These are phyloP conservation scores for Hydrolagus affinis DNA, from an alignment of 2,113 vertebrate species.

Conservation along the genomic window DNA sequence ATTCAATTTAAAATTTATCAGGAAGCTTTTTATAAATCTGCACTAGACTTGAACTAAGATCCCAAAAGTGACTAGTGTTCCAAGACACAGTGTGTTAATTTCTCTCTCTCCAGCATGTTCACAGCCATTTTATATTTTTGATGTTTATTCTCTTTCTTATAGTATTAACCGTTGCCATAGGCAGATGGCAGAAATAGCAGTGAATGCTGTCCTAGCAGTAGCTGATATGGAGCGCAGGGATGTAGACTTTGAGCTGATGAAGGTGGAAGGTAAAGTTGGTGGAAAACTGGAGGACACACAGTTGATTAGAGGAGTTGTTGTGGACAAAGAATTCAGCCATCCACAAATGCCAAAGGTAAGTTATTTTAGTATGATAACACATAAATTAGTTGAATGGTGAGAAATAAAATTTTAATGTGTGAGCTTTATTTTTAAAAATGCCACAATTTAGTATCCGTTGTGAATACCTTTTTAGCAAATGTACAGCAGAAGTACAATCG, in stretches of 20 bases:
- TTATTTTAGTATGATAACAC: neutral
- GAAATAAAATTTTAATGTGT: neutral
- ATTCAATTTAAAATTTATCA: too few relatives aligned
- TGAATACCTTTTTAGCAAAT: neutral
- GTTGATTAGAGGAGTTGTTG: constrained; percentile 86
- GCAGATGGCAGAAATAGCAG: constrained; percentile 96
- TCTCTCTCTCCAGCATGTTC: too few relatives aligned
- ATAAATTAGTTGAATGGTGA: neutral
- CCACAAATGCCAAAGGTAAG: constrained; percentile 96
- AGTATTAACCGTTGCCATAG: constrained; percentile 96
- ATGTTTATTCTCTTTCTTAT: constrained; percentile 29
- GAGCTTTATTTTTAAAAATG: neutral
- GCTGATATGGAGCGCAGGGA: constrained; percentile 94
- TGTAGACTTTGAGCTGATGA: constrained; percentile 96
- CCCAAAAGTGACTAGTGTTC: neutral
- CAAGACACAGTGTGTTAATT: neutral
- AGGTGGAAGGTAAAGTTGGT: constrained; percentile 95
- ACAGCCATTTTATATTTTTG: neutral
- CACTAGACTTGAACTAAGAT: neutral
- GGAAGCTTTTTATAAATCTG: neutral
- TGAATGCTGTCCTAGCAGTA: constrained; percentile 85
- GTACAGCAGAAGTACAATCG: neutral
- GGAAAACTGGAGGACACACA: constrained; percentile 93
- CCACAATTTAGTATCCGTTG: neutral
- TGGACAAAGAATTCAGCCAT: constrained; percentile 98